Percentiles rank a stretch among this genome's conserved stretches.
Conservation (phyloP, 2,113 vertebrate species). For the Hemibates koningsi region DNA sequence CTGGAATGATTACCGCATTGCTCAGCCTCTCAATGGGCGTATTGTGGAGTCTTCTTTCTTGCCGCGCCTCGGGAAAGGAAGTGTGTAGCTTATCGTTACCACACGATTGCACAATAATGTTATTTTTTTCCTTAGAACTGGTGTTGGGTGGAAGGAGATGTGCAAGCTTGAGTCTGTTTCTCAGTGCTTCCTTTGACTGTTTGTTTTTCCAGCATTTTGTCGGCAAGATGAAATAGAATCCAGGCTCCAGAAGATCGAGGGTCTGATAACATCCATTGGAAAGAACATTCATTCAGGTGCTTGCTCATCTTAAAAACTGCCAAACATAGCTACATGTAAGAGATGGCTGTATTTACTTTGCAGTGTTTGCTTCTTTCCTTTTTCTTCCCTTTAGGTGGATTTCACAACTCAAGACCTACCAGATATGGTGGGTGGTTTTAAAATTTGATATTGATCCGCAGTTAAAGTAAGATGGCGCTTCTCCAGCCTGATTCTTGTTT, state of each 20-base stretch:
- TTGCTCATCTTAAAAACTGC: background rate
- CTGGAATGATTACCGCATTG: slow-evolving; percentile 77
- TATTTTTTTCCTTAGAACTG: background rate
- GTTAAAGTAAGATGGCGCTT: background rate
- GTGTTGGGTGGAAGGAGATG: fast-evolving
- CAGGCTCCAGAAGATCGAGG: slow-evolving; percentile 70
- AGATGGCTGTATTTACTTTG: background rate
- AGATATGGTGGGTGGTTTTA: slow-evolving; percentile 30
- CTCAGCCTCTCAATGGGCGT: slow-evolving; percentile 77
- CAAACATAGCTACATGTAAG: background rate
- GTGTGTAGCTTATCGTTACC: slow-evolving; percentile 36
- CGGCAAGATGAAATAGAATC: slow-evolving; percentile 74
- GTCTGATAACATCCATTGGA: slow-evolving; percentile 67
- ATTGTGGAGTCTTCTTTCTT: slow-evolving; percentile 82
- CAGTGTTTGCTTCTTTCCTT: background rate
- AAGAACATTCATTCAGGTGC: slow-evolving; percentile 58
- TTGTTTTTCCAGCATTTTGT: slow-evolving; percentile 63
- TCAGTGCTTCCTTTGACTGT: background rate
- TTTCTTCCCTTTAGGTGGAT: slow-evolving; percentile 20
- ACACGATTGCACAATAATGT: background rate
- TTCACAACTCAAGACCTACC: background rate
- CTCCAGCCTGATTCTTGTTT: background rate
- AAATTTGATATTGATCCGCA: background rate
- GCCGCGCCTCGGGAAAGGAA: slow-evolving; percentile 51
- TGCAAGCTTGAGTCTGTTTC: background rate